Base-by-base conservation (phyloP, 2,113 vertebrate genomes). In the Amazona vittata region DNA sequence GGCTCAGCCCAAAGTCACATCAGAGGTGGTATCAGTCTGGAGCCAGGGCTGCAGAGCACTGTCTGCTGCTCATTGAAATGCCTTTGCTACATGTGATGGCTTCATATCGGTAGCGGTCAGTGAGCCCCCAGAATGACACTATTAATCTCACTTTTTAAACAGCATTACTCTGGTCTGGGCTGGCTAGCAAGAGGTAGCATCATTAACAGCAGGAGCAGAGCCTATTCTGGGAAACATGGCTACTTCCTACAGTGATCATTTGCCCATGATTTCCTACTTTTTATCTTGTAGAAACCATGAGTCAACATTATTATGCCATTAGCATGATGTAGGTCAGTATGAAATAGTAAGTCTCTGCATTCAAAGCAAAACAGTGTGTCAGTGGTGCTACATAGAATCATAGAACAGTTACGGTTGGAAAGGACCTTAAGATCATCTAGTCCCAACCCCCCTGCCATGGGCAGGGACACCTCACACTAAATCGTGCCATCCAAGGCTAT, bases 41-140 rank as follows among this genome's bases (percentile, higher is more conserved):
- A 68, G 24, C 29, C 59, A 53, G 37, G 19, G 67, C 70, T 83
- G 52, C 15, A 35, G 35, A 8, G 1, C 1, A 1, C 21, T 57
- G 31, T n/a, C 52, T 74, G 41, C 53, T 80, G 53, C 49, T 52
- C 46, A 25, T 39, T 29, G 47, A 12, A 21, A 16, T 25, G 24
- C 35, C 22, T 20, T 47, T 52, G 35, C 44, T 73, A 6, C 0
- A 0, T 33, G 29, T 18, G 60, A 53, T 3, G 2, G 5, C 25
- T 24, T 67, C 17, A 20, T 63, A 35, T 46, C 1, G 0, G 17
- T 3, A 10, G 47, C 2, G 9, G 21, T 39, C 83, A 84, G 26
- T 29, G 65, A 65, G 25, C 6, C 9, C 19, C 50, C 13, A 15
- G 53, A 35, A 26, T 31, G 28, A 16, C 43, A 10, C 35, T 22